These are phyloP conservation scores for Recurvirostra avosetta DNA, from an alignment of 2,113 vertebrate species.

Conservation along the genomic window DNA sequence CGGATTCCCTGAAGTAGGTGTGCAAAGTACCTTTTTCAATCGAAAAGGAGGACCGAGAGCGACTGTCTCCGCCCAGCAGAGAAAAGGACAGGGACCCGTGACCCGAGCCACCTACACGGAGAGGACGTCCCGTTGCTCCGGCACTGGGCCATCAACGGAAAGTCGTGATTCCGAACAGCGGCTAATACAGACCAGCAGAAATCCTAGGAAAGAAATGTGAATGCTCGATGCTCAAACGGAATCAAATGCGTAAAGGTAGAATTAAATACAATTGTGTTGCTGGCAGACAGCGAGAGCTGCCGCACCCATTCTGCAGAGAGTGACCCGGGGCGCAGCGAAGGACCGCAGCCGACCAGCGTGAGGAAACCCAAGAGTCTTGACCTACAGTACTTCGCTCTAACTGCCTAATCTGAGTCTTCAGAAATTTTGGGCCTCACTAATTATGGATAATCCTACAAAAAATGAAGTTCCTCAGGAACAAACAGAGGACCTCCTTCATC, in stretches of 20 bases:
- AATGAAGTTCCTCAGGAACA: conserved; percentile 12
- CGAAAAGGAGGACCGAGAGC: background rate
- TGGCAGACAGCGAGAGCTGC: background rate
- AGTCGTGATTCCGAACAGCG: background rate
- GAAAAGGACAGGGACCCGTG: background rate
- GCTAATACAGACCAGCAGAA: background rate
- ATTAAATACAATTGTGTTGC: background rate
- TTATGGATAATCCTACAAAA: conserved; percentile 42
- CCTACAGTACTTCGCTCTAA: background rate
- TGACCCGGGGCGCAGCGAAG: background rate
- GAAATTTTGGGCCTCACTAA: conserved; percentile 7
- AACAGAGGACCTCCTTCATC: conserved; percentile 32
- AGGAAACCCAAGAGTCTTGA: background rate
- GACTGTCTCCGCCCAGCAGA: background rate
- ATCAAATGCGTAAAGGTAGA: background rate
- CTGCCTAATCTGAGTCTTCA: background rate
- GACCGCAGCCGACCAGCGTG: fast-evolving
- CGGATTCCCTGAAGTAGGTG: background rate
- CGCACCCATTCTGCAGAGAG: fast-evolving
- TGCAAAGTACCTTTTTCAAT: background rate
- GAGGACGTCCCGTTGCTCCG: fast-evolving
- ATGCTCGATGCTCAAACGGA: background rate
- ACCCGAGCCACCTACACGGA: background rate
- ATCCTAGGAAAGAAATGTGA: background rate
- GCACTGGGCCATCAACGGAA: fast-evolving